Percentiles rank a stretch among this genome's conserved stretches.
These are phyloP conservation scores for Ascidia mentula DNA, from an alignment of 23 tunicate species.

Conservation along the genomic window DNA sequence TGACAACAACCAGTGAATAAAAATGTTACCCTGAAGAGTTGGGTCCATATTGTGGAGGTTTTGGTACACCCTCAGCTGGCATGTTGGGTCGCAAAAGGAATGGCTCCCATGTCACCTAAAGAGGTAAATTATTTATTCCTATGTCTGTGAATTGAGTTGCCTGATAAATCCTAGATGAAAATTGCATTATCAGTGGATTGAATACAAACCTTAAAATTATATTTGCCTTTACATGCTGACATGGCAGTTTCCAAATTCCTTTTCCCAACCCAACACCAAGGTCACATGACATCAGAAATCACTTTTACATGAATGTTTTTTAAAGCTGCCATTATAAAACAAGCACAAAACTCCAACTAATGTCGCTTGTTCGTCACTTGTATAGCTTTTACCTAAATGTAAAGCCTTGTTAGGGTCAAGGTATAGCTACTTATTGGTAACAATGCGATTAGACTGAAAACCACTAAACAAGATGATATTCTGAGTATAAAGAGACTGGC, in stretches of 20 bases:
- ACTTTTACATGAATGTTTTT: slow-evolving; percentile 50
- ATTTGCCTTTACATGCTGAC: slow-evolving; percentile 34
- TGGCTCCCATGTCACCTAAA: slow-evolving; percentile 83
- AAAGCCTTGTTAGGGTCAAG: too few species aligned
- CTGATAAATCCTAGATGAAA: background rate
- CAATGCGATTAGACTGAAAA: too few species aligned
- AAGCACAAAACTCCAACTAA: too few species aligned
- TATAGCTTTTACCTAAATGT: too few species aligned
- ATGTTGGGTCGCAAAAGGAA: slow-evolving; percentile 91
- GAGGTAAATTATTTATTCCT: background rate
- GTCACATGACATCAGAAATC: slow-evolving; percentile 90
- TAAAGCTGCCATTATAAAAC: slow-evolving; percentile 18
- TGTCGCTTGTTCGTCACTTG: too few species aligned
- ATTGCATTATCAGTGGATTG: background rate
- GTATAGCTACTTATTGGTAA: too few species aligned
- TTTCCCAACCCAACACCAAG: slow-evolving; percentile 97
- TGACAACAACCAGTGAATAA: background rate
- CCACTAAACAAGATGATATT: too few species aligned
- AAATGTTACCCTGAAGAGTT: slow-evolving; percentile 18
- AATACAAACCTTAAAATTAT: slow-evolving; percentile 53
- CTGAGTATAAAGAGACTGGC: too few species aligned
- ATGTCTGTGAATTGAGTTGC: background rate
- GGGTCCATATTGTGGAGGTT: slow-evolving; percentile 61
- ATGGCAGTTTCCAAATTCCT: slow-evolving; percentile 83
- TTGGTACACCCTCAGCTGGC: slow-evolving; percentile 74